Evolutionary conservation across 2,113 vertebrate species (phyloP), one percentile per base, ranked within the genome.

Genomic region (Caracal caracal): DNA sequence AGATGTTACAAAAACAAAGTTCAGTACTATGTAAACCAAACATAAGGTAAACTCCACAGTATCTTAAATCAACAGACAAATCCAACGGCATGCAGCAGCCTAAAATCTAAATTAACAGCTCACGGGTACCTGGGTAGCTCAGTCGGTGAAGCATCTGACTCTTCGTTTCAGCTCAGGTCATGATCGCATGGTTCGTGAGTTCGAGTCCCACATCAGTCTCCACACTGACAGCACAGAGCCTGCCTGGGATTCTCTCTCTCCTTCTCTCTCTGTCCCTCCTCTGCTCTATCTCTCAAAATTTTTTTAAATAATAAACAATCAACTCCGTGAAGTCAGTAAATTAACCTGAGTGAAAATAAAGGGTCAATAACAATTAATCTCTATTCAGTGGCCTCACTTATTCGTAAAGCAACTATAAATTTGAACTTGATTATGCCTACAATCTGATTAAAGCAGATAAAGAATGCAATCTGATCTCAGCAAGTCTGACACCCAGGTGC

Each of bases 321-420:
- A 97, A 83, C 37, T 82, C 40, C 81, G 3, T n/a, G 7, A 96
- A 96, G 61, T 88, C 0, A 2, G 81, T 97, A 98, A 97, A 98
- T 98, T 97, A 97, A 94, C 89, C 92, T 65, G 65, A 97, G 68
- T 94, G 63, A 98, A 94, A 98, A 97, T 91, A 91, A 8, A 73
- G 30, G 49, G 88, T 97, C 93, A 92, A 71, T 94, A 98, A 93
- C 88, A 98, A 96, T 97, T 97, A 84, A 96, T 89, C 70, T 95
- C 83, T 95, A 93, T 76, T 96, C 81, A 73, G 56, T 95, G 78
- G 95, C 81, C 92, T 98, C 97, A 96, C 93, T 98, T 98, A 96
- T 92, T 93, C 88, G 97, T 96, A 97, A 79, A 56, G 97, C 96
- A 98, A 95, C 96, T 97, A 87, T 97, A 98, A 98, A 97, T 98